Evolutionary conservation across 2,888 invertebrate genomes (phyloP), one percentile per base, ranked within the genome.

Genomic region (Agrochola circellaris): DNA sequence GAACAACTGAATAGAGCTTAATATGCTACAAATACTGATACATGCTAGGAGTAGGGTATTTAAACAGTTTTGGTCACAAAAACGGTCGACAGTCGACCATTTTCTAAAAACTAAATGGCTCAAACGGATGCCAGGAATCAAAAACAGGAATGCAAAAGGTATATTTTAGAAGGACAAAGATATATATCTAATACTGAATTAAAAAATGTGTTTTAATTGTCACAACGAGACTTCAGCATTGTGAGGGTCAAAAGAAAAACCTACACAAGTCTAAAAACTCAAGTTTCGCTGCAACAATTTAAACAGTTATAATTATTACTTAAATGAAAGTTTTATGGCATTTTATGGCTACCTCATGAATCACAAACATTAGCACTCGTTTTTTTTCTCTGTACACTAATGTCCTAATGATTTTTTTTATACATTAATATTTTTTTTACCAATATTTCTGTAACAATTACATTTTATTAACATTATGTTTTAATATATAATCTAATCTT

Each of bases 281-380:
- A 62, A 70, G n/a, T 67, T 20, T 84, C 26, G 30, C 34, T 45
- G 58, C 26, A 67, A 81, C 48, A 45, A 82, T 68, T 83, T 58
- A 38, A 84, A 83, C 79, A 77, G 79, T 88, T 89, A 89, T 86
- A 79, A 83, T 83, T 83, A 89, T 87, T 85, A 91, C 90, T 89
- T 90, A 90, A 82, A 89, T 89, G 88, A 91, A 83, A 86, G 87
- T 85, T 90, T 92, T 96, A 96, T 96, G 96, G 96, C 96, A 96
- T 96, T 93, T 91, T 94, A 96, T 96, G 96, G 96, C 96, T 96
- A 96, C 96, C 96, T 95, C 96, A 95, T 94, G 95, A 94, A 95
- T 95, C 95, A 95, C 94, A 95, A 93, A 91, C 91, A 91, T 94
- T 94, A 95, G 94, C 94, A 94, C 94, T 93, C 93, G 75, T 81